These are phyloP conservation scores for Branchinecta lynchi DNA, from an alignment of 1,140 invertebrate species.

Conservation along the genomic window DNA sequence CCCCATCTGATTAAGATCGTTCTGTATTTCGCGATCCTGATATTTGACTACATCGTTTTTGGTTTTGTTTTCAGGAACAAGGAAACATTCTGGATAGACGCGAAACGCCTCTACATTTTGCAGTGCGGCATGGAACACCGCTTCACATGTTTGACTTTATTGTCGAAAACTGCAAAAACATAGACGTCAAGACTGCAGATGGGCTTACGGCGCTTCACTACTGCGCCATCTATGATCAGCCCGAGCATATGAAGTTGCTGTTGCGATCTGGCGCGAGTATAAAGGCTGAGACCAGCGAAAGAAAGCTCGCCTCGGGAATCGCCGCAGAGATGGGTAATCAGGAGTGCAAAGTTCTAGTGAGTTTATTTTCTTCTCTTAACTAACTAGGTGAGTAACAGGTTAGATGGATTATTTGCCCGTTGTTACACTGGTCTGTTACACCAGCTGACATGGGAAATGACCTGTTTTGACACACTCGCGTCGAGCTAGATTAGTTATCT, in stretches of 20 bases:
- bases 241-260: conserved; percentile 84
- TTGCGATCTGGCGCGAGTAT: conserved; percentile 69
- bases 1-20: background rate
- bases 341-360: conserved; percentile 74
- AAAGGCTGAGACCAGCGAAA: conserved; percentile 58
- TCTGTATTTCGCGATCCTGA: background rate
- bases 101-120: conserved; percentile 81
- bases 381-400: too few relatives aligned
- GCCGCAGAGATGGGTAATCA: conserved; percentile 65
- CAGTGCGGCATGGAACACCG: conserved; percentile 60
- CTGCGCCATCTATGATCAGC: conserved; percentile 68
- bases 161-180: conserved; percentile 58
- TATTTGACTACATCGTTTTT: too few relatives aligned
- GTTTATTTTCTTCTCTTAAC: conserved; percentile 19
- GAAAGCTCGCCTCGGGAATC: conserved; percentile 73
- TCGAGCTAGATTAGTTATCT: too few relatives aligned
- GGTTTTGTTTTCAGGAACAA: too few relatives aligned
- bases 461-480: too few relatives aligned
- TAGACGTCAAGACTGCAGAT: conserved; percentile 40
- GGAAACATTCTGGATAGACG: conserved; percentile 34
- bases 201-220: conserved; percentile 77
- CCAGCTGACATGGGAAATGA: too few relatives aligned
- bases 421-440: background rate
- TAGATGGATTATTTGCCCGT: background rate
- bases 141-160: conserved; percentile 88